These are phyloP conservation scores for Myotis lucifugus DNA, from an alignment of 2,113 vertebrate species.

Conservation along the genomic window DNA sequence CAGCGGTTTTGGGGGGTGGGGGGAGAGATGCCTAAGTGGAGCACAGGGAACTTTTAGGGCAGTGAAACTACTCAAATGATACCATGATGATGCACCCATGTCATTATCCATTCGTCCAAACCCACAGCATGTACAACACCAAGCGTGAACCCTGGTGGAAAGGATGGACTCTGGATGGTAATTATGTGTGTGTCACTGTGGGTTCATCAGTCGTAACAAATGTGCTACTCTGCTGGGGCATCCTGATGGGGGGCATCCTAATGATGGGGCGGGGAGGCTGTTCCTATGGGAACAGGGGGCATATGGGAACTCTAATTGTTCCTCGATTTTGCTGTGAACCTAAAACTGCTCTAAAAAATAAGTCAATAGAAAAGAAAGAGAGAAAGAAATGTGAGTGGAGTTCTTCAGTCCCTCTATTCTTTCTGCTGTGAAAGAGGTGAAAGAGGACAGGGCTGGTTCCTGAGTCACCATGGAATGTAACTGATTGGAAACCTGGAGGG, in stretches of 20 bases:
- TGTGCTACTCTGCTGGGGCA: not conserved
- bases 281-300: not conserved
- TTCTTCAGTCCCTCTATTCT: not conserved
- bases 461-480: not conserved
- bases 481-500: not conserved
- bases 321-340: not conserved
- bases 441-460: not conserved
- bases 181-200: not conserved
- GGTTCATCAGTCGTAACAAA: not conserved
- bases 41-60: not conserved
- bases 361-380: not conserved
- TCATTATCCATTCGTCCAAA: not conserved
- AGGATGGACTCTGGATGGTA: not conserved
- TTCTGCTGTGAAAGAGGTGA: not conserved
- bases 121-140: not conserved
- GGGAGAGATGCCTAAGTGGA: not conserved
- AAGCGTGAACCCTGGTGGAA: not conserved
- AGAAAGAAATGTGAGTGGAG: not conserved
- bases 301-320: not conserved
- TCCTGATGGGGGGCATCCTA: too few species aligned
- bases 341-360: not conserved
- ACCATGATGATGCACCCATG: fast-evolving
- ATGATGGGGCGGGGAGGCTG: not conserved
- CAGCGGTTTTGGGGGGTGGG: not conserved
- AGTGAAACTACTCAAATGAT: not conserved